Base-by-base conservation (phyloP, 1,140 invertebrate species). In the Drosophila bipectinata region DNA sequence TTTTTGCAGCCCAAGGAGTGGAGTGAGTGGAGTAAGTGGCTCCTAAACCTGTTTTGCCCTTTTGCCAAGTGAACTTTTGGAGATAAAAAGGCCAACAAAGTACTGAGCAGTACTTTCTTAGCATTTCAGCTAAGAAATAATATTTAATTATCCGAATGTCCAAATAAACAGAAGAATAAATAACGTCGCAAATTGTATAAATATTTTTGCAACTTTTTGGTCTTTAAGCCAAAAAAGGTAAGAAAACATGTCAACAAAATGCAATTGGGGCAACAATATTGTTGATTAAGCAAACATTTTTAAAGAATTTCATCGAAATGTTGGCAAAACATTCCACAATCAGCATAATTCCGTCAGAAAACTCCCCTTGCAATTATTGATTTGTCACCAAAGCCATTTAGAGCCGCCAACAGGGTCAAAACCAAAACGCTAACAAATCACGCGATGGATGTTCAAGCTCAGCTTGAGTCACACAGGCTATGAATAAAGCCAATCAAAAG, bases 341-440 rank as follows among this genome's bases (percentile, higher is more conserved):
- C 9, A 37, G 34, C 1, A n/a, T 12, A n/a, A 37, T 37, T 12
- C 10, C 34, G 32, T 0, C 39, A 45, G 15, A 7, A 44, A 37
- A 37, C n/a, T 51, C 45, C 24, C 18, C 15, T 28, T 52, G 2
- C 37, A 41, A 57, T 41, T 79, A 79, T 79, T 75, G 77, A 79
- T 79, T 79, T 72, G n/a, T 21, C 48, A 49, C 74, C 60, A 49
- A 28, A 48, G 54, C 39, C 8, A 54, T 66, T 80, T 67, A 55
- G 69, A 75, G 54, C 73, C 39, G 26, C 37, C 57, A 63, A 85
- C 71, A 76, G 71, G 83, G 82, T 82, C 78, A 79, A 79, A 85
- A 68, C 74, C 83, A 82, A 44, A 85, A 87, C 53, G 71, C 64
- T 62, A 61, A 14, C 58, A 62, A 68, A 87, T 64, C 82, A 87